Base-by-base conservation (phyloP, 2,888 invertebrate species). In the Caenorhabditis uteleia region DNA sequence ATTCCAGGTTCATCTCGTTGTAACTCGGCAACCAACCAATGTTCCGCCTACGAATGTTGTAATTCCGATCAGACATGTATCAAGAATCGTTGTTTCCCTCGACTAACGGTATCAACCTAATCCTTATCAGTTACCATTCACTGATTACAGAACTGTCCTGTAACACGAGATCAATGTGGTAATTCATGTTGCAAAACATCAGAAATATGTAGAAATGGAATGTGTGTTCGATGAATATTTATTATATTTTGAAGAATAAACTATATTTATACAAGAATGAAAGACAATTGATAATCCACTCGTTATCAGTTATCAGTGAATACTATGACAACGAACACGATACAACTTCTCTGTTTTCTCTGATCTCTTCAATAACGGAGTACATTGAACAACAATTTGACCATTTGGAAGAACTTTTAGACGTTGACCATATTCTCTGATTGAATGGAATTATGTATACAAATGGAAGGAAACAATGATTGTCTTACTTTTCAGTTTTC, bases 41-140 rank as follows among this genome's bases (percentile, higher is more conserved):
- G 64, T 25, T 58, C 58, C 0, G 66, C 48, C 7, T 66, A 66
- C 26, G 66, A 66, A 34, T 66, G 66, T 36, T 66, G 66, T 33
- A 66, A 66, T 45, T 48, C 51, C 2, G 51, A 60, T 31, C 66
- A 66, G 34, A 51, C 66, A 3, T 66, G 66, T n/a, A 36, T 66
- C 2, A 26, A 49, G 3, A 66, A 60, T 16, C 20, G 59, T 10
- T 66, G 66, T 34, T 66, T 66, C 23, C 66, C 66, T 2, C 40
- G 66, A 31, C n/a, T 66, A 4, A 42, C 50, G 4, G 61, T 62
- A n/a, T n/a, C n/a, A n/a, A n/a, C n/a, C n/a, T n/a, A n/a, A n/a
- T n/a, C n/a, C n/a, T 29, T 29, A 10, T 29, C 31, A n/a, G 38
- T 12, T n/a, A 38, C n/a, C n/a, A 38, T 10, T 38, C 7, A 38